Evolutionary conservation across 2,888 invertebrate genomes (phyloP), one percentile per base, ranked within the genome.

Genomic region (Cacoxenus indagator): DNA sequence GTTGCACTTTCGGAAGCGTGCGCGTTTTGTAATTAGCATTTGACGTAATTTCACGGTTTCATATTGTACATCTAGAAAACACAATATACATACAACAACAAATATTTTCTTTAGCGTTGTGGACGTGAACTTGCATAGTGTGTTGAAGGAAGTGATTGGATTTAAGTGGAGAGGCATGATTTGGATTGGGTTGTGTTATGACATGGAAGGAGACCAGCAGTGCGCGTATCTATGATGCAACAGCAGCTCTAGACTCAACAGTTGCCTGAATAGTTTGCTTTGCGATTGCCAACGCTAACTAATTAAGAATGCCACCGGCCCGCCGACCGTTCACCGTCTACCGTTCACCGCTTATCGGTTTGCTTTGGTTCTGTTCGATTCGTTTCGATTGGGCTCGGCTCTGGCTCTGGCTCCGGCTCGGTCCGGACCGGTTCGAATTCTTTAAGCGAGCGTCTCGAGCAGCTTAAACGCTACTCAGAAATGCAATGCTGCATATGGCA

Each of bases 401-500:
- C 8, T 54, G 54, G n/a, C n/a, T n/a, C n/a, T n/a, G 37, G 37
- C 14, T 37, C 14, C 37, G 37, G 37, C 14, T 37, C 14, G 51
- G 46, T 48, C n/a, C 46, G 46, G 24, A n/a, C n/a, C n/a, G n/a
- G n/a, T n/a, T 55, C 55, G 27, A 27, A 62, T 62, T 27, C 61
- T 22, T 62, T 24, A 62, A 62, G 61, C 45, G 55, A 27, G 27
- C 55, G 27, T 55, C n/a, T 22, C 51, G 8, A 68, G 71, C 54
- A 45, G 68, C 65, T 67, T 78, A 83, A 72, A 82, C 72, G 76
- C 76, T 80, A 75, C 73, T 74, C 72, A 84, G 70, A 77, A 80
- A 74, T 67, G 83, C 76, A 76, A 84, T 75, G 74, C 82, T 80
- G 76, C 76, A 83, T 74, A 84, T 74, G 76, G 76, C 82, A 67